Evolutionary conservation across 1,140 invertebrate species (phyloP).

Genomic region (Littorina saxatilis): DNA sequence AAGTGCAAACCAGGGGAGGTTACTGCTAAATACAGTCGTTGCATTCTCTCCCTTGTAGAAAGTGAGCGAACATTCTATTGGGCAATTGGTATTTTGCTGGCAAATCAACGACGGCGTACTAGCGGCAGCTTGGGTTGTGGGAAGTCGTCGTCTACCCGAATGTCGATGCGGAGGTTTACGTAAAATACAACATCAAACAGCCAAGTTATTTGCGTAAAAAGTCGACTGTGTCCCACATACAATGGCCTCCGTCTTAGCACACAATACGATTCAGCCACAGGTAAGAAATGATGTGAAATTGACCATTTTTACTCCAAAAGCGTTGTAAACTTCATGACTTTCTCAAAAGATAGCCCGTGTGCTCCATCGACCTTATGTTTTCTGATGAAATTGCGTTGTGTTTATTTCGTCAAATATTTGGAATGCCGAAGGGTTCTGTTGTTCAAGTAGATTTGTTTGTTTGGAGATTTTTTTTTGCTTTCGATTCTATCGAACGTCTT

Average conservation of each 20-base stretch:
- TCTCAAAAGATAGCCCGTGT: too few relatives aligned
- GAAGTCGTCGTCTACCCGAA: constrained; percentile 31
- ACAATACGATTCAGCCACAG: constrained; percentile 43
- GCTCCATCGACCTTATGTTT: too few relatives aligned
- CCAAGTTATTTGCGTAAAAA: neutral
- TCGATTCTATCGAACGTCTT: too few relatives aligned
- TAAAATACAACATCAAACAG: constrained; percentile 5
- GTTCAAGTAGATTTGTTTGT: too few relatives aligned
- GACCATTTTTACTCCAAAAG: neutral
- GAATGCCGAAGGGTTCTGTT: too few relatives aligned
- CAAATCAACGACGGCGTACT: neutral
- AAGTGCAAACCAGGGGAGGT: too few relatives aligned
- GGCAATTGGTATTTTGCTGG: neutral
- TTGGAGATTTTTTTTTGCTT: too few relatives aligned
- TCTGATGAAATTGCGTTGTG: too few relatives aligned
- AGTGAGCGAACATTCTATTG: neutral
- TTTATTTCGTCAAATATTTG: too few relatives aligned
- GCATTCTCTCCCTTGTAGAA: too few relatives aligned
- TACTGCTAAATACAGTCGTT: too few relatives aligned
- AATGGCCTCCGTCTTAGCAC: constrained; percentile 48
- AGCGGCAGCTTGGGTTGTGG: neutral
- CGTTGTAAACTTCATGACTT: neutral
- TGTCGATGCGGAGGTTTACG: constrained; percentile 29
- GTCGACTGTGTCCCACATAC: neutral
- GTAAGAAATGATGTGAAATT: constrained; percentile 8